Percentiles rank a stretch among this genome's conserved stretches.
These are phyloP conservation scores for Cephus cinctus DNA, from an alignment of 1,140 invertebrate species.

Conservation along the genomic window DNA sequence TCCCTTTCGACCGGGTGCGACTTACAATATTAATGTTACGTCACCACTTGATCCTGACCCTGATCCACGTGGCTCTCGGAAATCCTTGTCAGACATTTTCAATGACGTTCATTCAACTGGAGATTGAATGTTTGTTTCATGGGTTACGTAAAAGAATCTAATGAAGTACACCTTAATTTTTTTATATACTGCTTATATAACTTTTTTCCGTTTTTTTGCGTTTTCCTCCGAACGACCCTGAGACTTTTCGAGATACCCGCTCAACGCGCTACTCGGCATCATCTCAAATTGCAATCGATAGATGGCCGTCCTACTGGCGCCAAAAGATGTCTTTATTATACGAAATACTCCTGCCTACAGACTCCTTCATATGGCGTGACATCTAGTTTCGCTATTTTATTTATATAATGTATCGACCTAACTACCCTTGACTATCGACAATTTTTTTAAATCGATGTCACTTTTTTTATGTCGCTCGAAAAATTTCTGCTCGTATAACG, in stretches of 20 bases:
- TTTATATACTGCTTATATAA: conserved; percentile 8
- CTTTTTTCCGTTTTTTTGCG: conserved; percentile 5
- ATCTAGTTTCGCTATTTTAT: not conserved
- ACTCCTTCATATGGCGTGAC: not conserved
- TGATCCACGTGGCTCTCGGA: too few relatives aligned
- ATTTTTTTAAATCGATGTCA: not conserved
- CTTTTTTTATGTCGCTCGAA: not conserved
- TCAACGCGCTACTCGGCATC: conserved; percentile 14
- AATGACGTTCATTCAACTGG: too few relatives aligned
- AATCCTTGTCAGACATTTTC: too few relatives aligned
- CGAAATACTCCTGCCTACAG: too few relatives aligned
- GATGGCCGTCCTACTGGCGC: conserved; percentile 38
- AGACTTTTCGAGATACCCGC: conserved; percentile 14
- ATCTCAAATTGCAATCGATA: conserved; percentile 47
- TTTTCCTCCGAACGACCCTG: conserved; percentile 3
- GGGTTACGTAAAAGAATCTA: not conserved
- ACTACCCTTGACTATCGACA: not conserved
- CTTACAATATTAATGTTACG: too few relatives aligned
- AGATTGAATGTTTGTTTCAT: too few relatives aligned
- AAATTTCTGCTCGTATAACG: not conserved
- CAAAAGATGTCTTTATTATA: conserved; percentile 26
- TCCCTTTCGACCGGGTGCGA: not conserved
- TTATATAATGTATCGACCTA: not conserved
- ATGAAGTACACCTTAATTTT: not conserved
- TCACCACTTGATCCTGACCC: too few relatives aligned